phyloP scores from a whole-genome alignment of 2,797 vertebrate genomes.

The Todus mexicanus region DNA sequence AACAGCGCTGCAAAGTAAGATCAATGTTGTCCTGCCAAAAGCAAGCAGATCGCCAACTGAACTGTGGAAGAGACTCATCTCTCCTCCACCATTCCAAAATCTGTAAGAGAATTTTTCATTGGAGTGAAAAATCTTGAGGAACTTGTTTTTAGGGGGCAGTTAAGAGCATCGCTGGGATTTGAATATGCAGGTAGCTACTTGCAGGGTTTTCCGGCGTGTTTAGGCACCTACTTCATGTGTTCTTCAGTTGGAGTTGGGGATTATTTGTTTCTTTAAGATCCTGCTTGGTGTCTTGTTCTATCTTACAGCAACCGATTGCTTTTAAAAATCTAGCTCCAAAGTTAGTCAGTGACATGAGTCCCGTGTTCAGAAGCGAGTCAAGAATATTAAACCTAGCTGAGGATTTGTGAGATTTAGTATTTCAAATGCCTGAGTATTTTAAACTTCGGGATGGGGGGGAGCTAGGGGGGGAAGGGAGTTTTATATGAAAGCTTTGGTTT shows the following conservation, averaged over 20 bases:
- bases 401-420: background rate
- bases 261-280: background rate
- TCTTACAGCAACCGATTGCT: background rate
- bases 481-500: background rate
- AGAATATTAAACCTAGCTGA: background rate
- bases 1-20: background rate
- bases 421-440: background rate
- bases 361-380: background rate
- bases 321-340: background rate
- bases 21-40: background rate
- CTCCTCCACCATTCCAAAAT: background rate
- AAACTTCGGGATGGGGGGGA: too few relatives aligned
- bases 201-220: background rate
- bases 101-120: background rate
- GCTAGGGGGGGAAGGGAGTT: too few relatives aligned
- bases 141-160: background rate
- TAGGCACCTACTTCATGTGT: background rate
- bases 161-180: background rate
- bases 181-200: background rate
- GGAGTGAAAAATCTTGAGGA: background rate
- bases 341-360: background rate
- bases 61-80: background rate
- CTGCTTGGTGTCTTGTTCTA: background rate
- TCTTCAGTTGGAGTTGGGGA: background rate
- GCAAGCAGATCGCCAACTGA: background rate